Evolutionary conservation across 2,113 vertebrate genomes (phyloP), one percentile per base, ranked within the genome.

Genomic region (Eolophus roseicapilla): DNA sequence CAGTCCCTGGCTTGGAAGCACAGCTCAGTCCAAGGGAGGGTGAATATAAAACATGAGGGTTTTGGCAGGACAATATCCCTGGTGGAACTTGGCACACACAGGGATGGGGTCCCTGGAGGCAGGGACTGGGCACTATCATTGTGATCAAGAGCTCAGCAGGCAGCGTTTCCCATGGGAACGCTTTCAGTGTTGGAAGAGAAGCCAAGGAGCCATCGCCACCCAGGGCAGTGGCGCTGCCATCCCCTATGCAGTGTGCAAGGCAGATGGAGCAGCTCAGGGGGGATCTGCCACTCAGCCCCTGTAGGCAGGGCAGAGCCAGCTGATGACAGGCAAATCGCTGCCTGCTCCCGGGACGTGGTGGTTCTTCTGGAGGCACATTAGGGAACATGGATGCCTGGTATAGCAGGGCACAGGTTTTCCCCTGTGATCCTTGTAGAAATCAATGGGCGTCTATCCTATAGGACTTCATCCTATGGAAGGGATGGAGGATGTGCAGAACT

Each of bases 261-360:
- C 90, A 63, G 82, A 10, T 6, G 69, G 78, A 81, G 74, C 41
- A 35, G 83, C 76, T 33, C 11, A 4, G 46, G 39, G 44, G 44
- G 59, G 10, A 27, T 27, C 81, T 85, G 82, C n/a, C 49, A 16
- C 31, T 35, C 63, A 37, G 63, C 13, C 71, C 60, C 70, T 90
- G 75, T 9, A 79, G 73, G 75, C 74, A 37, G 69, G 88, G 75
- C 67, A 79, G 31, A 46, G 91, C 88, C 88, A 88, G 82, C 17
- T 37, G 70, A 60, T 68, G 91, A 27, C 82, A 52, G 69, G 39
- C 37, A 85, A 50, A 10, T 13, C 47, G 20, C 57, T 43, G 62
- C 17, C 28, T 60, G 57, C 52, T 82, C 46, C 39, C 33, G 76
- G 79, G 52, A 3, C 0, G 0, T 9, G 5, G 28, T 10, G 0